Evolutionary conservation across 1,140 invertebrate genomes (phyloP).

Genomic region (Meloidogyne chitwoodi): DNA sequence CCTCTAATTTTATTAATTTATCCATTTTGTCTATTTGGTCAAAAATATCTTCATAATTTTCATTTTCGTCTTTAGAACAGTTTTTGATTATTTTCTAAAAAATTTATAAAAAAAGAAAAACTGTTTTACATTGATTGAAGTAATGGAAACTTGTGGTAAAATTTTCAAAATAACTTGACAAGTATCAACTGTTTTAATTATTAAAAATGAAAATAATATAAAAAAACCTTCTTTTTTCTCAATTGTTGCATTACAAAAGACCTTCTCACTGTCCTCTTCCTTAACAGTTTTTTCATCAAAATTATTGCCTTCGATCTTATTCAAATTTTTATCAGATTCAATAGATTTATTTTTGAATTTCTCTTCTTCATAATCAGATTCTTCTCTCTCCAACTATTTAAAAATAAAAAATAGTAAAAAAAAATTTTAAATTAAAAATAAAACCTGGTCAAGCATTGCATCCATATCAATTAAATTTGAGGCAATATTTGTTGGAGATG

Average conservation of each 20-base stretch:
- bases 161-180: not conserved
- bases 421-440: not conserved
- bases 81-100: not conserved
- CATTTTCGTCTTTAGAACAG: not conserved
- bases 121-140: not conserved
- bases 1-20: not conserved
- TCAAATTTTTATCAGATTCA: not conserved
- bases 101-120: not conserved
- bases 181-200: too few relatives aligned
- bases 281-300: not conserved
- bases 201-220: not conserved
- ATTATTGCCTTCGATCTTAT: not conserved
- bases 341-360: not conserved
- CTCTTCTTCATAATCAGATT: not conserved
- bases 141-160: not conserved
- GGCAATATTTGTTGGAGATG: not conserved
- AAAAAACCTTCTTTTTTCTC: not conserved
- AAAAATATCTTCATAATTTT: conserved; percentile 2
- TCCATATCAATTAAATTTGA: not conserved
- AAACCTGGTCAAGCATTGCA: not conserved
- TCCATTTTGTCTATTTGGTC: conserved; percentile 17
- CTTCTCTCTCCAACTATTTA: not conserved
- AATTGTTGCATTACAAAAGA: not conserved
- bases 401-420: not conserved
- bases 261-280: not conserved